Evolutionary conservation across 2,113 vertebrate species (phyloP).

Genomic region (Planiliza haematocheilus): DNA sequence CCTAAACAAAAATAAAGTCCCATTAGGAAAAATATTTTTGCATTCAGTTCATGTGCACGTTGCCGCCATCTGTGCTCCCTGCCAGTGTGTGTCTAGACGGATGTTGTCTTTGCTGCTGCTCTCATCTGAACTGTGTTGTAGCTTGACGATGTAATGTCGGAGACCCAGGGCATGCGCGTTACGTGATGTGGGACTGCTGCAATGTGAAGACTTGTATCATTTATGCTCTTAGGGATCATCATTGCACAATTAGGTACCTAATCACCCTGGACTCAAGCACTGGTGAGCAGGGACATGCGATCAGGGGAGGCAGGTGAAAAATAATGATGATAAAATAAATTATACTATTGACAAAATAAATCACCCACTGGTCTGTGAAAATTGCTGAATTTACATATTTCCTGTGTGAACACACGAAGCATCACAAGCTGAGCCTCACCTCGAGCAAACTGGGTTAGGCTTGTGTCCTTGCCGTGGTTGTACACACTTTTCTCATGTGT

Average conservation of each 20-base stretch:
- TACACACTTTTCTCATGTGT: no score
- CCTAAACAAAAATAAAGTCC: not conserved
- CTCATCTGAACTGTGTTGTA: not conserved
- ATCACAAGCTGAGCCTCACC: no score
- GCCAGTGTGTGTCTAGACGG: not conserved
- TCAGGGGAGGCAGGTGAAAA: no score
- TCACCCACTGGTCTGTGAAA: no score
- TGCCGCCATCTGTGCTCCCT: not conserved
- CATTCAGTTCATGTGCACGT: not conserved
- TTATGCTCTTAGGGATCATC: not conserved
- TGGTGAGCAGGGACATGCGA: no score
- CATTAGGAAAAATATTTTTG: not conserved
- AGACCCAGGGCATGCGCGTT: not conserved
- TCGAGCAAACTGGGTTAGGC: no score
- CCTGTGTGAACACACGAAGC: no score
- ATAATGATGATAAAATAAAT: no score
- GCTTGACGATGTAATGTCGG: not conserved
- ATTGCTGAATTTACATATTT: no score
- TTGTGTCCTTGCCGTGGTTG: no score
- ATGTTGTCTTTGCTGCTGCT: not conserved
- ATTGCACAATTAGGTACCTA: not conserved
- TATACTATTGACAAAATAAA: no score
- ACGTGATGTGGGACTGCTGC: not conserved
- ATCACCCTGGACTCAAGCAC: not conserved
- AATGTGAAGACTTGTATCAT: not conserved